Evolutionary conservation across 2,888 invertebrate genomes (phyloP), one percentile per base, ranked within the genome.

Genomic region (Dexiosoma caninum): DNA sequence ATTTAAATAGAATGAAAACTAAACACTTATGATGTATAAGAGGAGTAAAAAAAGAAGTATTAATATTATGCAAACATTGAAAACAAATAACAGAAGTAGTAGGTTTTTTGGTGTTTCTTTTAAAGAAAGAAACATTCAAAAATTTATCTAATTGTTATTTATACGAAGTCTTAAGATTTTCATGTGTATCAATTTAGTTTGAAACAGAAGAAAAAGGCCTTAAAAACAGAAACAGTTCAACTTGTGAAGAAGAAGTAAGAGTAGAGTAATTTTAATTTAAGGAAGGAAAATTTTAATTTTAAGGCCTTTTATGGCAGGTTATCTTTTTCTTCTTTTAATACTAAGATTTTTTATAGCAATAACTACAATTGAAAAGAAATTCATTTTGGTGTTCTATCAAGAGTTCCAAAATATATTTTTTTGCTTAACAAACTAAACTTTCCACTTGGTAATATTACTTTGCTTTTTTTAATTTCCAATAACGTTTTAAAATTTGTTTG

Each of bases 221-320:
- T 62, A 71, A 78, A 71, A 42, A 27, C 6, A 5, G 37, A 19
- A 46, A 8, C 16, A 12, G 32, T 55, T 14, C 37, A 57, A 5
- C 2, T 2, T 27, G 12, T 14, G 32, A 21, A n/a, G 30, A 10
- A 59, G 27, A 51, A 60, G 46, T n/a, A n/a, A 9, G 23, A n/a
- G n/a, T n/a, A n/a, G n/a, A n/a, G n/a, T n/a, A n/a, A n/a, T n/a
- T n/a, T 53, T 16, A 5, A 21, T 10, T 23, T 10, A 32, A 27
- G 69, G 35, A 6, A 35, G 21, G 40, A 55, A 46, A 19, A 42
- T 3, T 44, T 59, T 14, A 37, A 51, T 72, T 80, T 67, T 77
- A 81, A 81, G 81, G 81, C 81, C 81, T 81, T 77, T 81, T 46
- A 69, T 77, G 81, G 81, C 77, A 81, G 81, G 81, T 74, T 75